Conservation (phyloP, 2,888 invertebrate species). For the Lasioglossum lativentre region DNA sequence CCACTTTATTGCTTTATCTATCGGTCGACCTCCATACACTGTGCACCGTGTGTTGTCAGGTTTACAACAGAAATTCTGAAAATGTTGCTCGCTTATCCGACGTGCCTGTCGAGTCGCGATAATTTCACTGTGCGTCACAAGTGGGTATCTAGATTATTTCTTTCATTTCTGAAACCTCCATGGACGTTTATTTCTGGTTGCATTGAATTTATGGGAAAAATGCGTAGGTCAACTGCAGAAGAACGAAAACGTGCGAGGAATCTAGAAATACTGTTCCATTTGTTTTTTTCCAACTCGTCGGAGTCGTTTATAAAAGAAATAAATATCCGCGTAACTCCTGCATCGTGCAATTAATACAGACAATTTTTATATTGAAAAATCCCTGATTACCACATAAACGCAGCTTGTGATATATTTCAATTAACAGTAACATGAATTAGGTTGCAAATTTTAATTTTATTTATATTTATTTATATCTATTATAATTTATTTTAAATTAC, state of each 20-base stretch:
- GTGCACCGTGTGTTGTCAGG: neutral
- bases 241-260: neutral
- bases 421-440: too few species aligned
- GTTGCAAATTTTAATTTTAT: too few species aligned
- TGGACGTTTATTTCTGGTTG: neutral
- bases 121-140: neutral
- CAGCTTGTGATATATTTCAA: too few species aligned
- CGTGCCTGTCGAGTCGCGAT: neutral
- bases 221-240: neutral
- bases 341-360: neutral
- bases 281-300: neutral
- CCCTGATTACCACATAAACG: too few species aligned
- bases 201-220: neutral
- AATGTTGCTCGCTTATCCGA: neutral
- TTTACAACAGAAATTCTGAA: neutral
- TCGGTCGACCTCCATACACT: neutral
- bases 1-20: conserved; percentile 59
- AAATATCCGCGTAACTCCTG: neutral
- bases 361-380: neutral
- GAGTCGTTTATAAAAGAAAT: neutral
- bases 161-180: neutral
- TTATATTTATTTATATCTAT: too few species aligned
- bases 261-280: neutral
- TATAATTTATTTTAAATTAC: too few species aligned
- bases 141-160: neutral